These are phyloP conservation scores for Ariolimax columbianus DNA, from an alignment of 2,888 invertebrate genomes.

Conservation along the genomic window DNA sequence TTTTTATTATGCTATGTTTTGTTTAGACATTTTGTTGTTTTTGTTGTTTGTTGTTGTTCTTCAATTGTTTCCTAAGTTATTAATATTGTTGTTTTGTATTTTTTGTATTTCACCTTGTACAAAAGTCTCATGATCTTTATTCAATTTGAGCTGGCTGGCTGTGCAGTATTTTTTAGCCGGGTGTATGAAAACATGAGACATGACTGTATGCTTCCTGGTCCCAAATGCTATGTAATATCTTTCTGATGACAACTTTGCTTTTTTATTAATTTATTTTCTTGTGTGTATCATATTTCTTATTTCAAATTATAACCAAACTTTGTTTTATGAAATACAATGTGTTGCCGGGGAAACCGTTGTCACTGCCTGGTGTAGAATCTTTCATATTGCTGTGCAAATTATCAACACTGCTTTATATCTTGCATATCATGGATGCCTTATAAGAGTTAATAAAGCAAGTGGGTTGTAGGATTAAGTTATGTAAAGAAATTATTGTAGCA, in stretches of 20 bases:
- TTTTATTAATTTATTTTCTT: too few relatives aligned
- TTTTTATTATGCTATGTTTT: neutral
- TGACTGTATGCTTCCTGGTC: neutral
- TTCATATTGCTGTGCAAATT: too few relatives aligned
- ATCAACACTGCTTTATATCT: too few relatives aligned
- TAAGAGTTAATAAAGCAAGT: too few relatives aligned
- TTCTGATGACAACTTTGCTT: neutral
- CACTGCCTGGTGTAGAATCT: too few relatives aligned
- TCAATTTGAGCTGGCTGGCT: neutral
- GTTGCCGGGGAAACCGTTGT: too few relatives aligned
- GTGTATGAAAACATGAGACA: neutral
- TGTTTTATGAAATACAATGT: too few relatives aligned
- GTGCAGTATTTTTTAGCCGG: neutral
- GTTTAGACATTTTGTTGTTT: neutral
- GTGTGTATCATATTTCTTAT: too few relatives aligned
- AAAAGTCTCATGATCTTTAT: neutral
- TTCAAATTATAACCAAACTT: too few relatives aligned
- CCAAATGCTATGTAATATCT: neutral
- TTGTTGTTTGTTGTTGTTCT: neutral
- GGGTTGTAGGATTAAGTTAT: too few relatives aligned
- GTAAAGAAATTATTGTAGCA: too few relatives aligned
- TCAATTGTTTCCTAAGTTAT: neutral
- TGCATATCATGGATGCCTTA: too few relatives aligned
- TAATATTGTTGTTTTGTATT: neutral
- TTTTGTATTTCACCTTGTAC: neutral